Base-by-base conservation (phyloP, 1,140 invertebrate genomes). In the Nasonia giraulti region DNA sequence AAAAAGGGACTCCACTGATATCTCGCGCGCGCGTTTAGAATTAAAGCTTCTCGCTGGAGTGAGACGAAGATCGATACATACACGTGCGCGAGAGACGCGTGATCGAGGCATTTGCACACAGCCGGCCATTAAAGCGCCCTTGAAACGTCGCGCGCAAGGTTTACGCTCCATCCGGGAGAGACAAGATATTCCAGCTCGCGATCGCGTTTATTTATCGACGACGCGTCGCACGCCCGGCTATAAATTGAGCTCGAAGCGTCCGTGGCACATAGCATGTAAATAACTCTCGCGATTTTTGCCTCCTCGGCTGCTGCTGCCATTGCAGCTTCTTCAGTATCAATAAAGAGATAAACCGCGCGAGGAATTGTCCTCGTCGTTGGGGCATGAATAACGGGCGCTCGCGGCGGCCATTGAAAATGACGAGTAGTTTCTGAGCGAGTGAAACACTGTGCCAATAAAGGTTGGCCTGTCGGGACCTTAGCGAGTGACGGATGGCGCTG, bases 391-490 rank as follows among this genome's bases (percentile, higher is more conserved):
- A 89, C 86, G 85, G 80, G 73, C 27, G 27, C n/a, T 62, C 62
- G 23, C 69, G n/a, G 50, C 23, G 85, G 55, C 80, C 87, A 83
- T 88, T 87, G 87, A 86, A 82, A 83, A 87, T 82, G 84, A 86
- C 75, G 80, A 85, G 86, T 82, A 81, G 79, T 86, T 87, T 86
- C 87, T 80, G 86, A 83, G 86, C 55, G 84, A 82, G 81, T 88
- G 88, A 89, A 88, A 88, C 87, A 88, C 87, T 87, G 33, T 44
- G 88, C 87, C 89, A 89, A 89, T 88, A 88, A 89, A 89, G 87
- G 88, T 87, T 88, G 86, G 50, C 27, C 44, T 62, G 55, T n/a
- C 47, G 71, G 85, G 80, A 80, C 62, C 66, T 31, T 74, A 80
- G 62, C 85, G 78, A 87, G 85, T 88, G 89, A 89, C 80, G 84